phyloP scores from a whole-genome alignment of 1,140 invertebrate species.

The Aradophagus sp. region DNA sequence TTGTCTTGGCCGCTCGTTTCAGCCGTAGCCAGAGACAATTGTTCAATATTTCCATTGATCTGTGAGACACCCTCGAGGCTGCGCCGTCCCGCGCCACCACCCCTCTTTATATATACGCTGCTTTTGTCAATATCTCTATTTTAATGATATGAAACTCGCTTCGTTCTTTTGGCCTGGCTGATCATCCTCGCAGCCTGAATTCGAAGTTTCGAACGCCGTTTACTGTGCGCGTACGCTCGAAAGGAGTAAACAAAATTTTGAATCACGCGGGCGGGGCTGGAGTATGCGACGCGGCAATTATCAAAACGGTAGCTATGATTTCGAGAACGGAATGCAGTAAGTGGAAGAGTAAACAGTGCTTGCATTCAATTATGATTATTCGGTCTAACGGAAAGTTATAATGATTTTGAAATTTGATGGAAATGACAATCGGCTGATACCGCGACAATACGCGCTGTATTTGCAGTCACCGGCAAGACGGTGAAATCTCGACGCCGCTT shows the following conservation, averaged over 20 bases:
- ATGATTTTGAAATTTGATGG: too few species aligned
- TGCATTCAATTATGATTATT: background rate
- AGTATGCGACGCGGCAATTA: slow-evolving; percentile 1
- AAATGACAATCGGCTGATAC: too few species aligned
- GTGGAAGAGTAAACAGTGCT: background rate
- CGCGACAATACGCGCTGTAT: too few species aligned
- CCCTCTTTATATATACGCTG: slow-evolving; percentile 54
- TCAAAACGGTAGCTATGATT: slow-evolving; percentile 8
- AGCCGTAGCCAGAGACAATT: slow-evolving; percentile 74
- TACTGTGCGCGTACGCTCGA: too few species aligned
- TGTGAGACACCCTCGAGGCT: slow-evolving; percentile 69
- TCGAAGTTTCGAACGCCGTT: too few species aligned
- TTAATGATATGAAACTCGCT: slow-evolving; percentile 72
- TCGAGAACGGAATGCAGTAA: background rate
- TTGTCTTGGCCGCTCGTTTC: slow-evolving; percentile 74
- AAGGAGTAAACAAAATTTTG: slow-evolving; percentile 36
- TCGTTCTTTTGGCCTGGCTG: slow-evolving; percentile 47
- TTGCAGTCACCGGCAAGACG: too few species aligned
- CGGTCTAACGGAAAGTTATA: background rate
- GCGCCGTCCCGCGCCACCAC: slow-evolving; percentile 54
- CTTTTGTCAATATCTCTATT: slow-evolving; percentile 75
- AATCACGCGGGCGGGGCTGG: slow-evolving; percentile 8
- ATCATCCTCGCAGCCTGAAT: slow-evolving; percentile 35
- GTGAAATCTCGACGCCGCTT: too few species aligned
- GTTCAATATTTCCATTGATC: slow-evolving; percentile 76